Percentiles rank a stretch among this genome's conserved stretches.
Conservation (phyloP, 2,797 vertebrate species). For the Loriculus beryllinus region DNA sequence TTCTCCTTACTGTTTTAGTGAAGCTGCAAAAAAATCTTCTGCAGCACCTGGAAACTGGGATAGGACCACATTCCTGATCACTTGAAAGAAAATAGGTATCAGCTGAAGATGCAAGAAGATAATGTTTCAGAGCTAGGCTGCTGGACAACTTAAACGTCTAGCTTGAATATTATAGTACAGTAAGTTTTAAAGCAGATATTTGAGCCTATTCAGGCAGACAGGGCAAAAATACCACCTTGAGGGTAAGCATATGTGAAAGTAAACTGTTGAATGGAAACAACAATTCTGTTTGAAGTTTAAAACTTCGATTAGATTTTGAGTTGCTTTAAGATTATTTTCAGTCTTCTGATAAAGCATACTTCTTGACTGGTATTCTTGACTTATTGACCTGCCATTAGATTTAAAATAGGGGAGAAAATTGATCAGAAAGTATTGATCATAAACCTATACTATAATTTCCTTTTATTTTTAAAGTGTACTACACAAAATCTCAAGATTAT, state of each 20-base stretch:
- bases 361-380: not conserved
- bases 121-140: not conserved
- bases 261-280: not conserved
- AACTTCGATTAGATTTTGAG: not conserved
- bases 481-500: not conserved
- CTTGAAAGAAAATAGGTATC: not conserved
- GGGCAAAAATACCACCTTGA: not conserved
- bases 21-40: not conserved
- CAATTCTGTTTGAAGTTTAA: not conserved
- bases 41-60: not conserved
- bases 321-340: not conserved
- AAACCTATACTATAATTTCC: not conserved
- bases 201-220: rapidly evolving
- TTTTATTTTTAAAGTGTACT: not conserved
- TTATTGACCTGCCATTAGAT: not conserved
- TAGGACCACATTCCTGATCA: not conserved
- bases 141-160: not conserved
- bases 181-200: not conserved
- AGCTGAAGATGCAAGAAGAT: not conserved
- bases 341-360: not conserved
- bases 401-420: not conserved
- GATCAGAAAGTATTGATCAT: not conserved
- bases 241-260: not conserved
- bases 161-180: not conserved
- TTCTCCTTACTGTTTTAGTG: not conserved